Conservation (phyloP, 2,888 invertebrate genomes). For the Archips xylosteana region DNA sequence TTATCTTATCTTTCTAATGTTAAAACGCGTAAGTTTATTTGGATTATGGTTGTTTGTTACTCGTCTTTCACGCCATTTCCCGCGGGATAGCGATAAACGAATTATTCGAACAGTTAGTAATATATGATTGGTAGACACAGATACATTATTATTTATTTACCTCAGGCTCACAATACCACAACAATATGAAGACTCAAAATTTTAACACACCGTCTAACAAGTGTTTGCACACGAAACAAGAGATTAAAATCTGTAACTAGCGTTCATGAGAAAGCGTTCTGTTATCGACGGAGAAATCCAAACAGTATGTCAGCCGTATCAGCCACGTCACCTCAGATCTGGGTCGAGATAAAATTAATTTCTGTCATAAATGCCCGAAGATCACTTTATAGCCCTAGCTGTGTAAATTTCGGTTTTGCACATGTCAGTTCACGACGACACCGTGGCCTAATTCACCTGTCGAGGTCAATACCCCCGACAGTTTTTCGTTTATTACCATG, state of each 20-base stretch:
- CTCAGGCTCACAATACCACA: no score
- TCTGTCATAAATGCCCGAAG: constrained; percentile 12
- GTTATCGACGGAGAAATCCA: constrained; percentile 32
- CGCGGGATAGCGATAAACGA: no score
- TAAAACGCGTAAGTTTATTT: no score
- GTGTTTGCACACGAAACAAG: neutral
- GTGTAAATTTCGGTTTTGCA: neutral
- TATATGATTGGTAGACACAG: no score
- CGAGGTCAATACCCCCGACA: neutral
- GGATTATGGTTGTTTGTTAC: no score
- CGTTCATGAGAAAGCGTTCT: constrained; percentile 28
- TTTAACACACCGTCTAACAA: neutral
- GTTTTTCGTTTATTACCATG: neutral
- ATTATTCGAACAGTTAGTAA: no score
- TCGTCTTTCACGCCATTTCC: no score
- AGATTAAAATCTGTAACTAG: constrained; percentile 6
- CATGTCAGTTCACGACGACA: neutral
- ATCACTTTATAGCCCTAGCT: neutral
- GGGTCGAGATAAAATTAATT: constrained; percentile 45
- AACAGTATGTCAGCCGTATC: constrained; percentile 38
- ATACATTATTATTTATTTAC: no score
- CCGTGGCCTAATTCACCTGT: constrained; percentile 3
- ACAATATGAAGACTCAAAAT: neutral
- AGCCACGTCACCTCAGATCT: constrained; percentile 43
- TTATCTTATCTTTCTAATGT: no score